A percentile compares a stretch with the other conserved stretches of the same genome.
Conservation (phyloP, 2,113 vertebrate species). For the Mellivora capensis region DNA sequence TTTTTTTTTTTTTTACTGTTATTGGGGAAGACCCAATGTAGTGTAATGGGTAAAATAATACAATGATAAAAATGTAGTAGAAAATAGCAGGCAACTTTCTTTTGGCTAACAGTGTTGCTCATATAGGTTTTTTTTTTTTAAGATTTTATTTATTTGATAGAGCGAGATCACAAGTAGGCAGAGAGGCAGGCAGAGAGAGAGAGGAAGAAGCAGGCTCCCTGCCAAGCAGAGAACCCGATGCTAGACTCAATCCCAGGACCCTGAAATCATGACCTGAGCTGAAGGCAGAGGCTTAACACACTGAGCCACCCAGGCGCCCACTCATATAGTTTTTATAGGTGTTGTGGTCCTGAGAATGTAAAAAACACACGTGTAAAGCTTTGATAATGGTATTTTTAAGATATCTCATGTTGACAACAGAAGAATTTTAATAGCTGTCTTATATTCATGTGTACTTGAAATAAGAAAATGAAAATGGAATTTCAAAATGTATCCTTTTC, state of each 20-base stretch:
- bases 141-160: too few species aligned
- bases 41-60: neutral
- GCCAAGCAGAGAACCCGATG: too few species aligned
- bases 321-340: neutral
- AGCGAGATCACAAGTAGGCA: too few species aligned
- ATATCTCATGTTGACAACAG: neutral
- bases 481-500: conserved; percentile 28
- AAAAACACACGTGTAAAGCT: neutral
- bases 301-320: too few species aligned
- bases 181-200: too few species aligned
- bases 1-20: neutral
- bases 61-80: neutral
- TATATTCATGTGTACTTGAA: neutral
- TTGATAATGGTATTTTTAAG: neutral
- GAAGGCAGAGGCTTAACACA: too few species aligned
- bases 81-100: neutral
- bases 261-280: too few species aligned
- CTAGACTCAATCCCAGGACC: too few species aligned
- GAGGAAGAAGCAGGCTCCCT: too few species aligned
- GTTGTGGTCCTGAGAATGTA: neutral
- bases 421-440: conserved; percentile 1
- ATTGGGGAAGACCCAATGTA: neutral
- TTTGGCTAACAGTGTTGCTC: neutral
- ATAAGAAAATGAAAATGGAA: neutral
- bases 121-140: neutral